These are phyloP conservation scores for Brachystomella parvula DNA, from an alignment of 1,140 invertebrate genomes.

Conservation along the genomic window DNA sequence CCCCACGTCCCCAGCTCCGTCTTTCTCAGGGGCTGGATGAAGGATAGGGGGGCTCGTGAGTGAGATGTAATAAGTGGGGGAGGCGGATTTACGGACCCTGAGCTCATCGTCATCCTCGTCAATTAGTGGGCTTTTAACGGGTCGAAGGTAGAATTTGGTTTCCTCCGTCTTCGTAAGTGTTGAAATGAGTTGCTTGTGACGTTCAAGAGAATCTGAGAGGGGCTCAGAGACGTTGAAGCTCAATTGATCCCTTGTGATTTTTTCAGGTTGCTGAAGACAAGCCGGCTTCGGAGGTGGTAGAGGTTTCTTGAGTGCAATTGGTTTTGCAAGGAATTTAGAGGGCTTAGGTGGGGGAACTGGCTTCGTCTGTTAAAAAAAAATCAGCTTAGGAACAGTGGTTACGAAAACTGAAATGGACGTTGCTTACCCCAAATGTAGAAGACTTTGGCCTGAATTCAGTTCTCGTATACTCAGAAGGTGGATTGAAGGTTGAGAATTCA, in stretches of 20 bases:
- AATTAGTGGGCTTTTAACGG: background rate
- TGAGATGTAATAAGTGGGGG: background rate
- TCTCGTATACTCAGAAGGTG: background rate
- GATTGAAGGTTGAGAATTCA: conserved; percentile 1
- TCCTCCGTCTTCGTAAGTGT: conserved; percentile 12
- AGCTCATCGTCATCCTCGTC: background rate
- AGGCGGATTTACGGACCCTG: background rate
- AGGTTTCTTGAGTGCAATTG: background rate
- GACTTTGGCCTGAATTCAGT: background rate
- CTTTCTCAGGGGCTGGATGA: background rate
- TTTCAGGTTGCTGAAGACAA: background rate
- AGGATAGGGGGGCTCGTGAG: background rate
- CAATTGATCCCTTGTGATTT: background rate
- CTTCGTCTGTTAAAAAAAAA: conserved; percentile 1
- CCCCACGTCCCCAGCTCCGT: too few relatives aligned
- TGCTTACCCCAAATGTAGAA: background rate
- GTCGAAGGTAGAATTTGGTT: conserved; percentile 3
- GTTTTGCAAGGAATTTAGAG: background rate
- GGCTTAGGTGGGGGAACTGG: background rate
- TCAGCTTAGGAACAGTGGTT: background rate
- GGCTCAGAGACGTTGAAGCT: background rate
- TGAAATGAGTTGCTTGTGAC: background rate
- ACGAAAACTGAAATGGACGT: background rate
- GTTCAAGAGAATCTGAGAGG: background rate
- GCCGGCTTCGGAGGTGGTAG: conserved; percentile 16